These are phyloP conservation scores for Chondrilla cf. caribensis DNA, from an alignment of 37 sponge, comb jelly and placozoan genomes.

Conservation along the genomic window DNA sequence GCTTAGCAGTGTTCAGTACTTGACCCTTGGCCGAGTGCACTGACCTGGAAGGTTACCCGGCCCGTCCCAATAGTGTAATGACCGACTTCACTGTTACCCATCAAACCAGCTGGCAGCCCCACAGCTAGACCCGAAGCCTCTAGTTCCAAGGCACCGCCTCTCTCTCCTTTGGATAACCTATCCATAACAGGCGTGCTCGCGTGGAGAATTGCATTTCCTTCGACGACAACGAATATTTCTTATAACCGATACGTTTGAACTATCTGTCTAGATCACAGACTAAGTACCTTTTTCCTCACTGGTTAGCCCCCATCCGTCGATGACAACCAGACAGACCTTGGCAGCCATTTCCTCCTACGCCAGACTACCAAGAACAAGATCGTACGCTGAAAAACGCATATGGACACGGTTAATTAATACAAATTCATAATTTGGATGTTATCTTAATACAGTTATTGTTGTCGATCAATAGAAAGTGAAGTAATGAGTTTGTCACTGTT, in stretches of 20 bases:
- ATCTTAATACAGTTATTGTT: too few relatives aligned
- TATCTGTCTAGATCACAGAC: too few relatives aligned
- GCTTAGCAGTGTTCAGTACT: neutral
- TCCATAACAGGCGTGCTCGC: slow-evolving; percentile 98
- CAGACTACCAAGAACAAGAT: too few relatives aligned
- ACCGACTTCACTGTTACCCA: slow-evolving; percentile 99
- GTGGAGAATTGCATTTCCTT: slow-evolving; percentile 92
- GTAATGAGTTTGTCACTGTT: too few relatives aligned
- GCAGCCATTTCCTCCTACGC: slow-evolving; percentile 22
- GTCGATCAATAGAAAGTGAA: too few relatives aligned
- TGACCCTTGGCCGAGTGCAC: too few relatives aligned
- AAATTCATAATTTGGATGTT: too few relatives aligned
- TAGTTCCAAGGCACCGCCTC: slow-evolving; percentile 57
- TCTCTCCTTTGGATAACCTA: slow-evolving; percentile 48
- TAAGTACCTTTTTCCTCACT: slow-evolving; percentile 73
- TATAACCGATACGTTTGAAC: too few relatives aligned
- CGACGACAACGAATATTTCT: too few relatives aligned
- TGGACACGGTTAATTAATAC: too few relatives aligned
- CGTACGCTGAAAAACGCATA: too few relatives aligned
- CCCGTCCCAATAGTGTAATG: slow-evolving; percentile 95
- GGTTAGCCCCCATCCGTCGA: slow-evolving; percentile 96
- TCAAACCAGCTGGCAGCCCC: slow-evolving; percentile 90
- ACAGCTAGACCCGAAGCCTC: slow-evolving; percentile 89
- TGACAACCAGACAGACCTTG: slow-evolving; percentile 91
- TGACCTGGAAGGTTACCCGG: slow-evolving; percentile 81